These are phyloP conservation scores for Lepisosteus osseus DNA, from an alignment of 2,113 vertebrate species.

Conservation along the genomic window DNA sequence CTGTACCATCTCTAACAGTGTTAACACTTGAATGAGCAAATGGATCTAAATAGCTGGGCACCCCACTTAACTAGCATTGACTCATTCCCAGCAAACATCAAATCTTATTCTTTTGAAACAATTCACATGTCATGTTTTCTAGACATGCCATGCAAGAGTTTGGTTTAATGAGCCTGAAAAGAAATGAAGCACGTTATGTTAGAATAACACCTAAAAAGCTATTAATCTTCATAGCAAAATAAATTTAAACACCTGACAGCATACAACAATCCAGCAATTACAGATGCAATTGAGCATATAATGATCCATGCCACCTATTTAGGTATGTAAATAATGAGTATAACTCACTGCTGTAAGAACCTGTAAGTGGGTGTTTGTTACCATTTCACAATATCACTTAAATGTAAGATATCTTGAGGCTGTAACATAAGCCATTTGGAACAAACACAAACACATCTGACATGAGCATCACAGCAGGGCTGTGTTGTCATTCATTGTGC, in stretches of 20 bases:
- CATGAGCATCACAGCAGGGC: too few relatives aligned
- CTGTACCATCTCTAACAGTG: too few relatives aligned
- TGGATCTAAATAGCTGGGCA: not conserved
- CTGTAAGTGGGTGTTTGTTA: not conserved
- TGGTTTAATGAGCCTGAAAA: conserved; percentile 2
- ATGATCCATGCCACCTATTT: not conserved
- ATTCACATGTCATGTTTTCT: not conserved
- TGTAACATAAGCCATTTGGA: not conserved
- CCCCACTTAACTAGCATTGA: not conserved
- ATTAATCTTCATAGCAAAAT: conserved; percentile 8
- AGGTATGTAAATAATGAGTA: not conserved
- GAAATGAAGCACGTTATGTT: conserved; percentile 6
- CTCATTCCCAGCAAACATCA: too few relatives aligned
- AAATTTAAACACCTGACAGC: conserved; percentile 14
- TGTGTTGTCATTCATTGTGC: too few relatives aligned
- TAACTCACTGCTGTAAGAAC: too few relatives aligned
- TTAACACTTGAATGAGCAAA: not conserved
- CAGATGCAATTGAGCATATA: conserved; percentile 13
- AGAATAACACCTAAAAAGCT: not conserved
- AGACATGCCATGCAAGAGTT: not conserved
- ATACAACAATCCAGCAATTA: conserved; percentile 4
- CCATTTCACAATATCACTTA: not conserved
- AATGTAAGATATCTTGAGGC: not conserved
- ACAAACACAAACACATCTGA: too few relatives aligned
- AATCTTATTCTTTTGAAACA: too few relatives aligned